Percentiles rank a stretch among this genome's conserved stretches.
Evolutionary conservation across 2,888 invertebrate genomes (phyloP).

Genomic region (Phytoseiulus persimilis): DNA sequence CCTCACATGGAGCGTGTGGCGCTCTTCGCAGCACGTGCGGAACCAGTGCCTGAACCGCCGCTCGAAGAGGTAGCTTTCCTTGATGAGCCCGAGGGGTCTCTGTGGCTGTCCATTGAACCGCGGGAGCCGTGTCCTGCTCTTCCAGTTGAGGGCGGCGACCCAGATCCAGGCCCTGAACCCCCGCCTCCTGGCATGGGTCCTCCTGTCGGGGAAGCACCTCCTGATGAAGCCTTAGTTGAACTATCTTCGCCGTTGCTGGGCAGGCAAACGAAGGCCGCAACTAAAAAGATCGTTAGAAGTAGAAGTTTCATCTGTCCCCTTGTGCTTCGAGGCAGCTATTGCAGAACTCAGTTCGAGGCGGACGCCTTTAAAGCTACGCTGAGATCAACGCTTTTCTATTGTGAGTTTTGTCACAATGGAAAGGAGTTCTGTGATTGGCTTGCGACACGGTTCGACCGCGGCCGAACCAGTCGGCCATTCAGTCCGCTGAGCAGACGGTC

Average conservation of each 20-base stretch:
- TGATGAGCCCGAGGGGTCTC: neutral
- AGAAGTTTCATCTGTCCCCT: neutral
- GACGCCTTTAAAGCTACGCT: neutral
- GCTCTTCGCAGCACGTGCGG: neutral
- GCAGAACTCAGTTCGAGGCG: neutral
- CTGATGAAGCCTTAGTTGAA: neutral
- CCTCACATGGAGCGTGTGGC: neutral
- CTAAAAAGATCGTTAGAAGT: neutral
- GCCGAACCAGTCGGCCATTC: neutral
- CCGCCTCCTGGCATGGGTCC: neutral
- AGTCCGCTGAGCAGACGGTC: neutral
- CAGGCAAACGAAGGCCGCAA: neutral
- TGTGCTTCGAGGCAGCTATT: neutral
- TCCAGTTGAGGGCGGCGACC: no score
- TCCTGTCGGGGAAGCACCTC: neutral
- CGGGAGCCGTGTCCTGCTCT: neutral
- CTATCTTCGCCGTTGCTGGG: neutral
- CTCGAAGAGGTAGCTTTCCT: neutral
- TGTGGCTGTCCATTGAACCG: neutral
- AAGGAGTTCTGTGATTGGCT: neutral
- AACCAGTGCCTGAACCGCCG: neutral
- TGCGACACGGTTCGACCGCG: neutral
- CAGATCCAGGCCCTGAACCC: neutral
- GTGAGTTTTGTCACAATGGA: slow-evolving; percentile 5
- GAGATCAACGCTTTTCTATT: neutral